Percentiles rank a stretch among this genome's conserved stretches.
phyloP scores from a whole-genome alignment of 2,797 vertebrate genomes.

The Manis javanica region DNA sequence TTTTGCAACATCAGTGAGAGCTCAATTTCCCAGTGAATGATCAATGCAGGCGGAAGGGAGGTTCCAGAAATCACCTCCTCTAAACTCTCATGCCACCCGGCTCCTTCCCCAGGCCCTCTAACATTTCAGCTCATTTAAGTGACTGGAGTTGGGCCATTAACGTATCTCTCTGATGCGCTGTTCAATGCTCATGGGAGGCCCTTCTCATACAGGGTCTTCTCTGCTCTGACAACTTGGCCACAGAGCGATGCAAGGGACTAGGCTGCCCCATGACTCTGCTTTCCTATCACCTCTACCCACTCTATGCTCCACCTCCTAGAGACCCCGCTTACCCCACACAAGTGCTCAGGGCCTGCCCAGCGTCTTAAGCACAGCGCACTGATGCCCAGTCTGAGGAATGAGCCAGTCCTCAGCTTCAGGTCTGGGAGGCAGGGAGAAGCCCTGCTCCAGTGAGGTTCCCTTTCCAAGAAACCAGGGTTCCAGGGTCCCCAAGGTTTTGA shows the following conservation, averaged over 20 bases:
- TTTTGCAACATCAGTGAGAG: not conserved
- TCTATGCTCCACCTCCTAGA: not conserved
- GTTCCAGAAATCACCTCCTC: not conserved
- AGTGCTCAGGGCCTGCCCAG: not conserved
- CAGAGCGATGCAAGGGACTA: fast-evolving
- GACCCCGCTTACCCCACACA: not conserved
- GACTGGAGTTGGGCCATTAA: fast-evolving
- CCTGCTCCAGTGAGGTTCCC: not conserved
- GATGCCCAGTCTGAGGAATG: not conserved
- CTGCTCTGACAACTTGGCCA: not conserved
- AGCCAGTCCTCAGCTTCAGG: not conserved
- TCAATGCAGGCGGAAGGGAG: not conserved
- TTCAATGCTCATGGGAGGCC: not conserved
- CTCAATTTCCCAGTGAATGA: not conserved
- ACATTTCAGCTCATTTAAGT: not conserved
- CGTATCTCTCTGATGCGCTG: fast-evolving
- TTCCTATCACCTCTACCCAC: fast-evolving
- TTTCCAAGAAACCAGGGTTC: not conserved
- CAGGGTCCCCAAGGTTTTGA: not conserved
- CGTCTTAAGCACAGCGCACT: not conserved
- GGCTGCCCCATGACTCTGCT: not conserved
- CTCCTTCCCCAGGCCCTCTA: not conserved
- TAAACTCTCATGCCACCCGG: not conserved
- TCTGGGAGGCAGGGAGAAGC: not conserved
- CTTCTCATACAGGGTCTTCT: not conserved